Base-by-base conservation (phyloP, 2,113 vertebrate genomes). In the Halcyon malimbica region DNA sequence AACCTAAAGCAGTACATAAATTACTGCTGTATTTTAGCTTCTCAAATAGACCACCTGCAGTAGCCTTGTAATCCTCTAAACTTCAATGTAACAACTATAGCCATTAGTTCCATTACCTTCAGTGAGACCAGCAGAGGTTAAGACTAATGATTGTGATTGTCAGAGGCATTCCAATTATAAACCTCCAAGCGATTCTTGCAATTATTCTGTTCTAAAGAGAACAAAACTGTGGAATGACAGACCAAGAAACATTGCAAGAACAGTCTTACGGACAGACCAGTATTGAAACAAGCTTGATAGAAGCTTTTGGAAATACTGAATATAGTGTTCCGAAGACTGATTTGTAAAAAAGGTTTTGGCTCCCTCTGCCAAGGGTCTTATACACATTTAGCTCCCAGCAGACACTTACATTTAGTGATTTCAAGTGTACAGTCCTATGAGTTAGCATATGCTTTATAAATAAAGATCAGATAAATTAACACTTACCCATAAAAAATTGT, bases 401-500 rank as follows among this genome's bases (percentile, higher is more conserved):
- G 8, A 88, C 16, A 64, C 6, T 13, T 68, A 42, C 5, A 69
- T 19, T 79, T 23, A 78, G 33, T 4, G 11, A 83, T 56, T 90
- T 68, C 62, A 60, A 48, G 7, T 7, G 15, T 2, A 60, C 39
- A 69, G 16, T 50, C 35, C 31, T 41, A 14, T 64, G 35, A 86
- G 18, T 79, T 28, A 79, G 50, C 6, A 60, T 15, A 56, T 9
- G 62, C n/a, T 73, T 92, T 41, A 50, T 5, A 46, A 87, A 54
- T 33, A 78, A 48, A 33, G 6, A 35, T 9, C 31, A 74, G 24
- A 79, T 13, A 81, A 94, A 80, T 24, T 68, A 73, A 51, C n/a
- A 69, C 98, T 98, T 97, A 99, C 99, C 99, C 99, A 99, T 99
- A 98, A 99, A 99, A 98, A 99, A 99, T 37, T 99, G 99, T 98